These are phyloP conservation scores for Lamproptera curius DNA, from an alignment of 2,888 invertebrate genomes.

Conservation along the genomic window DNA sequence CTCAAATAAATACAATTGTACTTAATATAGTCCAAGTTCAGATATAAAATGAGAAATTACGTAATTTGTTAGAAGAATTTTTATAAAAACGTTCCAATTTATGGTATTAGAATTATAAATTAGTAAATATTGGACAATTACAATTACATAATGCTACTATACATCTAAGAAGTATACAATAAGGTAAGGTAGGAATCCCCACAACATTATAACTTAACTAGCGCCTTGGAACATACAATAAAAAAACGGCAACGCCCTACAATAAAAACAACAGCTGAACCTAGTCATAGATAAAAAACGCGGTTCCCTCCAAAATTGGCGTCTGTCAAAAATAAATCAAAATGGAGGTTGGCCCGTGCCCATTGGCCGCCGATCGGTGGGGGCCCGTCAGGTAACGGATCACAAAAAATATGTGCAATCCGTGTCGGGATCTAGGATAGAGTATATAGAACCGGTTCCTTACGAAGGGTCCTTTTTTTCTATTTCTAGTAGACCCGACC, in stretches of 20 bases:
- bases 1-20: too few species aligned
- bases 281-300: slow-evolving; percentile 26
- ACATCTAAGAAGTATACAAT: too few species aligned
- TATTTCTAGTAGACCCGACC: slow-evolving; percentile 20
- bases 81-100: too few species aligned
- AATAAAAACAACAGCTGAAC: slow-evolving; percentile 13
- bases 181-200: too few species aligned
- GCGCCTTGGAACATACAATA: too few species aligned
- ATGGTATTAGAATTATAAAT: too few species aligned
- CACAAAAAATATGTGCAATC: slow-evolving; percentile 26
- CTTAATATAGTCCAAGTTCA: too few species aligned
- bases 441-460: slow-evolving; percentile 25
- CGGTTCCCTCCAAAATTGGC: slow-evolving; percentile 34
- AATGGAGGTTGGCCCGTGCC: slow-evolving; percentile 32
- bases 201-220: too few species aligned
- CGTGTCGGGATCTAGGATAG: slow-evolving; percentile 31
- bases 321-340: slow-evolving; percentile 47
- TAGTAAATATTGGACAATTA: too few species aligned
- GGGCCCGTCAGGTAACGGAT: slow-evolving; percentile 20
- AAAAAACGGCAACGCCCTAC: slow-evolving; percentile 13
- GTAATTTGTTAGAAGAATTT: too few species aligned
- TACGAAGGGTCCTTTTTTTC: slow-evolving; percentile 25
- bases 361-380: slow-evolving; percentile 35
- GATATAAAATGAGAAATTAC: too few species aligned
- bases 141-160: too few species aligned